These are phyloP conservation scores for Oncorhynchus mykiss DNA, from an alignment of 2,113 vertebrate genomes.

Conservation along the genomic window DNA sequence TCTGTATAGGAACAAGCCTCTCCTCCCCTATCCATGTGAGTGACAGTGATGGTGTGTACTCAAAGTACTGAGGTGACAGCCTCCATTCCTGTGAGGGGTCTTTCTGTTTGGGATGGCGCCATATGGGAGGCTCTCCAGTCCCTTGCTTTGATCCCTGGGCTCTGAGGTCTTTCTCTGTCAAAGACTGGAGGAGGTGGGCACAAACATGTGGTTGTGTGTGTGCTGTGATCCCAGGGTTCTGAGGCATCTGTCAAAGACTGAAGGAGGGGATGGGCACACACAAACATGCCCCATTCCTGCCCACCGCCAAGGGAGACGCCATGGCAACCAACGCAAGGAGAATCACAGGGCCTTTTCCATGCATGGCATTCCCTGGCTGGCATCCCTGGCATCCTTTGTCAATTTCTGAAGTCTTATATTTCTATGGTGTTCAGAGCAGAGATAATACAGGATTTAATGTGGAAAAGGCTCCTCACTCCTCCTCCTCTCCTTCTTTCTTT, in stretches of 20 bases:
- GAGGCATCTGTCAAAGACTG: slow-evolving; percentile 42
- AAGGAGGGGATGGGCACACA: slow-evolving; percentile 46
- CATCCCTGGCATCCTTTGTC: slow-evolving; percentile 68
- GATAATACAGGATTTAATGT: slow-evolving; percentile 57
- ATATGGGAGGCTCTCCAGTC: slow-evolving; percentile 19
- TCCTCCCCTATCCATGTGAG: slow-evolving; percentile 9
- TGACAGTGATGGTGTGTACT: slow-evolving; percentile 6
- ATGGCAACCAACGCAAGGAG: slow-evolving; percentile 58
- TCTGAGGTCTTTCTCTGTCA: no score
- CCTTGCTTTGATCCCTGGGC: slow-evolving; percentile 4
- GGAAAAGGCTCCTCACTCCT: slow-evolving; percentile 33
- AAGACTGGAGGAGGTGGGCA: not conserved
- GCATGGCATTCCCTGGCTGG: slow-evolving; percentile 49
- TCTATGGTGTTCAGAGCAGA: slow-evolving; percentile 45
- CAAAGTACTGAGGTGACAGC: not conserved
- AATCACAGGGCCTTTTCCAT: slow-evolving; percentile 45
- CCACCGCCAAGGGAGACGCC: slow-evolving; percentile 65
- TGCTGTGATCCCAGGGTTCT: slow-evolving; percentile 30
- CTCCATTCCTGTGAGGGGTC: slow-evolving; percentile 32
- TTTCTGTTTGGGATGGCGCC: slow-evolving; percentile 31
- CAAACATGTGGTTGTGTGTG: not conserved
- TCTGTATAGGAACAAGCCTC: not conserved
- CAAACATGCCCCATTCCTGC: slow-evolving; percentile 70
- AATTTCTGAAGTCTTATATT: slow-evolving; percentile 48
- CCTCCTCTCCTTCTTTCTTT: not conserved